A percentile compares a stretch with the other conserved stretches of the same genome.
Conservation (phyloP, 2,888 invertebrate genomes). For the Heliothis peltigera region DNA sequence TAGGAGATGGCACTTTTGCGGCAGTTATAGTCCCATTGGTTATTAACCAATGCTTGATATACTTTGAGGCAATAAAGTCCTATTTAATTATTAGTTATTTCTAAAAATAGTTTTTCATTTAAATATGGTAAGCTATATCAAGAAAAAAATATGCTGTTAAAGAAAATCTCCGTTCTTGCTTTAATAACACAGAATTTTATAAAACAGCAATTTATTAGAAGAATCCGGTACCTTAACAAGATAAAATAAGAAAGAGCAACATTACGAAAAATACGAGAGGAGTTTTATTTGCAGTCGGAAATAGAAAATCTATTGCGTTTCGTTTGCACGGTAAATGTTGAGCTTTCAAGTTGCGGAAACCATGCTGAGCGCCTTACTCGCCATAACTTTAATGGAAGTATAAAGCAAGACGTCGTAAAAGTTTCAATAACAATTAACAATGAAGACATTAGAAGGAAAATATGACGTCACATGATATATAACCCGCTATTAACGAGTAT, state of each 20-base stretch:
- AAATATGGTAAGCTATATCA: no score
- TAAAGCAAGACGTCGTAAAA: constrained; percentile 11
- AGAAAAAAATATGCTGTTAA: not conserved
- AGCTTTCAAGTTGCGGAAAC: constrained; percentile 9
- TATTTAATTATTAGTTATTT: not conserved
- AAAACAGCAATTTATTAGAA: constrained; percentile 38
- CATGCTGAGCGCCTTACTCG: constrained; percentile 13
- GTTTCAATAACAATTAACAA: constrained; percentile 50
- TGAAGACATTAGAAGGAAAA: constrained; percentile 34
- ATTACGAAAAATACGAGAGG: constrained; percentile 34
- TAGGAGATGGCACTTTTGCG: not conserved
- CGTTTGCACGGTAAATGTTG: constrained; percentile 19
- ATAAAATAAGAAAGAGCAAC: constrained; percentile 41
- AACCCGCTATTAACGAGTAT: constrained; percentile 40
- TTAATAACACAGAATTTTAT: constrained; percentile 17
- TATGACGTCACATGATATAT: constrained; percentile 44
- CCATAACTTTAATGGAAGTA: constrained; percentile 3
- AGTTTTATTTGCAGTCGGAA: constrained; percentile 54
- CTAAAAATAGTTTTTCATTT: no score
- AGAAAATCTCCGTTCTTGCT: not conserved
- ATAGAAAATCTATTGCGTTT: constrained; percentile 48
- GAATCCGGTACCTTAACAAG: constrained; percentile 18
- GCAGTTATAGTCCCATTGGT: not conserved
- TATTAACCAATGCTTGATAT: constrained; percentile 11
- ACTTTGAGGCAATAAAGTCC: constrained; percentile 11